A percentile compares a stretch with the other conserved stretches of the same genome.
phyloP scores from a whole-genome alignment of 2,888 invertebrate genomes.

The Leptopilina drosophilae region DNA sequence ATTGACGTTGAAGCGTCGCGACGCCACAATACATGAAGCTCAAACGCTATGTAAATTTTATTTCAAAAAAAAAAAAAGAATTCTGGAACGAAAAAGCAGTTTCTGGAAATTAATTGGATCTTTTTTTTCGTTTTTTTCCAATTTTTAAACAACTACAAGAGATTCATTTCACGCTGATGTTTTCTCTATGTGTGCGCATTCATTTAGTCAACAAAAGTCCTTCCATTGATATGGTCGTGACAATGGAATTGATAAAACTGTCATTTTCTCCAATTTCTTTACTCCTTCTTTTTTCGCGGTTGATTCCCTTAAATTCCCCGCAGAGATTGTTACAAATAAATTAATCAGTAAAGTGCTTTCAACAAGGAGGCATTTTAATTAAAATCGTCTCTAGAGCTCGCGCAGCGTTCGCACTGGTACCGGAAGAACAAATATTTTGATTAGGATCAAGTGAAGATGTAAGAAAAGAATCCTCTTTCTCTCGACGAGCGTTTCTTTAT shows the following conservation, averaged over 20 bases:
- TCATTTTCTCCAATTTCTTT: not conserved
- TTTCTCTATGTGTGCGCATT: conserved; percentile 1
- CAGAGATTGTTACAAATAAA: conserved; percentile 10
- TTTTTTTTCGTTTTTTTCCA: not conserved
- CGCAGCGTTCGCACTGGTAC: not conserved
- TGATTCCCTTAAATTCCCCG: not conserved
- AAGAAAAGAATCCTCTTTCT: not conserved
- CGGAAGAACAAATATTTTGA: conserved; percentile 20
- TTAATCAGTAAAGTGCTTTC: conserved; percentile 35
- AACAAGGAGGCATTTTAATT: conserved; percentile 24
- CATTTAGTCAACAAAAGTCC: conserved; percentile 4
- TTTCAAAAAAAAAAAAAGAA: not conserved
- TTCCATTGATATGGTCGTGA: not conserved
- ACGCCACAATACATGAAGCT: conserved; percentile 12
- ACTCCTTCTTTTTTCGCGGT: not conserved
- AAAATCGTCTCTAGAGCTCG: conserved; percentile 12
- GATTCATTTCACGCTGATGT: conserved; percentile 5
- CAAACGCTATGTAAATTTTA: conserved; percentile 26
- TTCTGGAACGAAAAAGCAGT: conserved; percentile 1
- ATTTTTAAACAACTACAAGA: not conserved
- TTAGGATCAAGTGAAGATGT: conserved; percentile 4
- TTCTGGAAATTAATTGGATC: conserved; percentile 27
- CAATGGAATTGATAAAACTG: conserved; percentile 9
- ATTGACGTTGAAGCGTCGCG: conserved; percentile 12
- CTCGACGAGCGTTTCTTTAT: not conserved